Conservation (phyloP, 1,140 invertebrate species). For the Melitaea cinxia region DNA sequence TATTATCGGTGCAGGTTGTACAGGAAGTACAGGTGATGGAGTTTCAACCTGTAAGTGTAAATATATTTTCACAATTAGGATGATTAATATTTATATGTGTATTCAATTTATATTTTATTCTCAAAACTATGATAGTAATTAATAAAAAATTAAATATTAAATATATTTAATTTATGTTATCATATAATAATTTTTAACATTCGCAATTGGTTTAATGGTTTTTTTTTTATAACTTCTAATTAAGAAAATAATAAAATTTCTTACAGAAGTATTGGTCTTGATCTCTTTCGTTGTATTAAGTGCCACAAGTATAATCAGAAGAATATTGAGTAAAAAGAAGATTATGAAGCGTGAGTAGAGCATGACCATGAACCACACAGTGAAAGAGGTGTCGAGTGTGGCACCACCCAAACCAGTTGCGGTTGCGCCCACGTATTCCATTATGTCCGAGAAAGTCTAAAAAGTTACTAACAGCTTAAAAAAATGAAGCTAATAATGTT, state of each 20-base stretch:
- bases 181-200: too few relatives aligned
- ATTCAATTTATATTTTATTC: too few relatives aligned
- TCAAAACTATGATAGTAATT: too few relatives aligned
- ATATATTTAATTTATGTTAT: too few relatives aligned
- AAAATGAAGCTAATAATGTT: too few relatives aligned
- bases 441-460: slow-evolving; percentile 58
- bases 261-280: slow-evolving; percentile 34
- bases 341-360: slow-evolving; percentile 56
- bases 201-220: too few relatives aligned
- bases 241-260: slow-evolving; percentile 18
- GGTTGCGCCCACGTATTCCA: slow-evolving; percentile 49
- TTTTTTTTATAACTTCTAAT: too few relatives aligned
- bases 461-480: neutral
- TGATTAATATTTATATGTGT: too few relatives aligned
- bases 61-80: too few relatives aligned
- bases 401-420: slow-evolving; percentile 44
- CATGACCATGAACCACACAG: slow-evolving; percentile 58
- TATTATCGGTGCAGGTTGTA: neutral
- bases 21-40: neutral
- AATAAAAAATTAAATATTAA: too few relatives aligned
- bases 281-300: slow-evolving; percentile 37
- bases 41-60: too few relatives aligned
- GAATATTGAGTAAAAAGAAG: slow-evolving; percentile 52
- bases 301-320: slow-evolving; percentile 49
- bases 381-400: slow-evolving; percentile 45